Evolutionary conservation across 1,140 invertebrate species (phyloP), one percentile per base, ranked within the genome.

Genomic region (Lerema accius): DNA sequence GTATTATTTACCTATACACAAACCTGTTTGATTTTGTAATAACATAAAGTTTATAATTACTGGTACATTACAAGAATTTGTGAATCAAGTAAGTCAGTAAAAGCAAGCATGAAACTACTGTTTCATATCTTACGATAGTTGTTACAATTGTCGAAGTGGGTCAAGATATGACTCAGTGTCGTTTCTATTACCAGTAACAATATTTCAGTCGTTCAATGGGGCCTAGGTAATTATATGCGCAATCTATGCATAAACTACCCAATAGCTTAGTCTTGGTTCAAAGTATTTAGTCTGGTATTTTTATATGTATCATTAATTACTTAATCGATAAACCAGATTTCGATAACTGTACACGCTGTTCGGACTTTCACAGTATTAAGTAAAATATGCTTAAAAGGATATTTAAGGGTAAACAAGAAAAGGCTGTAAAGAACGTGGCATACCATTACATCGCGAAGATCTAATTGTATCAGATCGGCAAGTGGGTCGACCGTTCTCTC

Each of bases 401-500:
- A 32, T 32, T 32, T 1, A 32, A 32, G 3, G 7, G 10, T 10
- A 3, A 46, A 35, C 14, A 14, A 14, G 19, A 28, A 48, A 28
- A 5, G 5, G 23, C 11, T 14, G 23, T 28, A 7, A 16, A 9
- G 37, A 45, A 23, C 28, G 26, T 32, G 7, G 11, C 23, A 40
- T 26, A 15, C 13, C 14, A 23, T 9, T 32, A 32, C 1, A 11
- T 16, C 10, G 14, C 9, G 4, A 10, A 35, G 53, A 45, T 56
- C 40, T 45, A 45, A 56, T 56, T 45, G 40, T 56, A 15, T 45
- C 15, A 40, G 53, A 45, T 26, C 13, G 26, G 32, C 26, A 45
- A 56, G 53, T 56, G 14, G 53, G 53, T 56, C 69, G 69, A 65
- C 62, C 67, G 60, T 73, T 72, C 65, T 71, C 58, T 77, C 68